Evolutionary conservation across 2,888 invertebrate genomes (phyloP), one percentile per base, ranked within the genome.

Genomic region (Thecocarcelia acutangulata): DNA sequence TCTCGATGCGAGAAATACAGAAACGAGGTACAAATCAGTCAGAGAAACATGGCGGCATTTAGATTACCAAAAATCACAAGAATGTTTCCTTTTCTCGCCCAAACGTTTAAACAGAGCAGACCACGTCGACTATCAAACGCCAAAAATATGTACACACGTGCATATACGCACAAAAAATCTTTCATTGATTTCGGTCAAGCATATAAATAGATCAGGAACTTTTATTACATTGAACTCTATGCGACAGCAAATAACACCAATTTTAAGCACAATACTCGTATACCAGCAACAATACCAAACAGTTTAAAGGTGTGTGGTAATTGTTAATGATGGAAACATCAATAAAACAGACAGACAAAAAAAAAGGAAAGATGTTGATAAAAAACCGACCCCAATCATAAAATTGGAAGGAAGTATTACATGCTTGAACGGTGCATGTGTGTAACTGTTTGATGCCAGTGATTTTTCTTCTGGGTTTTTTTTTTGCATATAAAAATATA

Each of bases 231-330:
- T n/a, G 50, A 59, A 44, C 50, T 68, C 44, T 6, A 44, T 9
- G 48, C 24, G 52, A 54, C 68, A 52, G 69, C 44, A 46, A 61
- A 61, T 52, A 75, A 37, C 54, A 48, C 21, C 44, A 64, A 37
- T 8, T 33, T 0, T 44, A 52, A 68, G 0, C 21, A 24, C 21
- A 17, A 46, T 24, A n/a, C n/a, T n/a, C n/a, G n/a, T n/a, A 63
- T 3, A 24, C 17, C 52, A 63, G 17, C 52, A 73, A 74, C 56
- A 64, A 24, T 56, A 64, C 9, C 33, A 11, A 61, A 40, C 15
- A 77, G 48, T 77, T 76, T 63, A 76, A 69, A 70, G 56, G 69
- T 77, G 63, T 77, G 69, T 70, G 76, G 70, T 77, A 69, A 64
- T 70, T 63, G 63, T 69, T 77, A 77, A 77, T 70, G 69, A 70